Evolutionary conservation across 2,113 vertebrate genomes (phyloP), one percentile per base, ranked within the genome.

Genomic region (Halcyon malimbica): DNA sequence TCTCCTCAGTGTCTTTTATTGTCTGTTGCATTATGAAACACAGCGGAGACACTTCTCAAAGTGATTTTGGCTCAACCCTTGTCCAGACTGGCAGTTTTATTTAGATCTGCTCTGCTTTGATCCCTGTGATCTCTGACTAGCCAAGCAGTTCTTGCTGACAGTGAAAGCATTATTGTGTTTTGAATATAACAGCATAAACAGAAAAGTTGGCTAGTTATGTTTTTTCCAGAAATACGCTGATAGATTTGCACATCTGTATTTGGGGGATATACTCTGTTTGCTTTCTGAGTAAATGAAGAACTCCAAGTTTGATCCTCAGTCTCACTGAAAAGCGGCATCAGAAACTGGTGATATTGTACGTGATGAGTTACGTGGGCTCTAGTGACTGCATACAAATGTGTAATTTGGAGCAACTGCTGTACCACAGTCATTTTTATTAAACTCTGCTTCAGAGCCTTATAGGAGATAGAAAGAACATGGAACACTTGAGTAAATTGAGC

Each of bases 401-500:
- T 80, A 85, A 94, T 96, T 95, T 94, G 86, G 83, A 94, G 73
- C 54, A 92, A 93, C 60, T 83, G 42, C 53, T 91, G 77, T 89
- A 69, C 70, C 87, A 87, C 54, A 91, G 92, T 96, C 83, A 95
- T 96, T 90, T 89, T 94, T 94, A 95, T 96, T 92, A 89, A 89
- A 93, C 10, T 89, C 79, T 77, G 24, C 63, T 90, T 95, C 70
- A 62, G 33, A 93, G 86, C 15, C 63, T 83, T 92, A 75, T 46
- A 93, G 65, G 39, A 95, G 65, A 53, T 18, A 74, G 24, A 82
- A 93, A 78, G 82, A 95, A 93, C 83, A 93, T 70, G 44, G 74
- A 97, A 83, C 74, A 77, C 75, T 89, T 73, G 77, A 93, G 74
- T 95, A 95, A 96, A 96, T 90, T 94, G 76, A 91, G 84, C 59